Evolutionary conservation across 1,140 invertebrate species (phyloP).

Genomic region (Anagrus nilaparvatae): DNA sequence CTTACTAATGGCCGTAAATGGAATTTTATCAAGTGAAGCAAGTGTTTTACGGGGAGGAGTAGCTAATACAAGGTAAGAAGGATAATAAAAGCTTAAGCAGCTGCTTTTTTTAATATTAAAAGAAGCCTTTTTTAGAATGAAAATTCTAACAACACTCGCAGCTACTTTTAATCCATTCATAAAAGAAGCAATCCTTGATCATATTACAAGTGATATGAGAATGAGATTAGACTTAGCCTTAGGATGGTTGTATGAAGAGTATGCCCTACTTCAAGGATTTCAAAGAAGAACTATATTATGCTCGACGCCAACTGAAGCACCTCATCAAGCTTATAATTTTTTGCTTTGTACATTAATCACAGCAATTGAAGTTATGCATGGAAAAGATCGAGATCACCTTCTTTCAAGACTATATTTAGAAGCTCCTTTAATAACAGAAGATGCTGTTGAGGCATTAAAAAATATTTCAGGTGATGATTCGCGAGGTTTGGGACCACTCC

Average conservation of each 20-base stretch:
- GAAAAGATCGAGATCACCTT: conserved; percentile 50
- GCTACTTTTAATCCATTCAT: conserved; percentile 70
- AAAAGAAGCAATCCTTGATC: conserved; percentile 64
- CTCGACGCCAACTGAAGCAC: conserved; percentile 51
- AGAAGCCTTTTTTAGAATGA: conserved; percentile 40
- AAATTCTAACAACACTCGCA: conserved; percentile 75
- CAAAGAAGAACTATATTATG: conserved; percentile 58
- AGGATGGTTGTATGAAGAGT: conserved; percentile 90
- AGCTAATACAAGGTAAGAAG: conserved; percentile 46
- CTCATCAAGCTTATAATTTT: conserved; percentile 72
- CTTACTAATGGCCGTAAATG: conserved; percentile 60
- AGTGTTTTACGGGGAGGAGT: conserved; percentile 58
- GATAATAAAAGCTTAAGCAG: no score
- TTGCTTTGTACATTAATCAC: conserved; percentile 68
- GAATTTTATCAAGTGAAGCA: conserved; percentile 71
- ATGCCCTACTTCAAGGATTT: conserved; percentile 80
- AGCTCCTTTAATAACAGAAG: conserved; percentile 83
- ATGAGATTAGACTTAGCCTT: conserved; percentile 75
- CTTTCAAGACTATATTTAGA: conserved; percentile 68
- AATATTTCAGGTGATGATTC: conserved; percentile 64
- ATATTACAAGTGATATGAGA: conserved; percentile 76
- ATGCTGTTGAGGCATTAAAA: conserved; percentile 75
- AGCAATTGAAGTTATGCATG: conserved; percentile 46
- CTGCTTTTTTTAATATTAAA: no score
- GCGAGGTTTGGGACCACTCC: conserved; percentile 54